These are phyloP conservation scores for Yponomeuta plumbellus DNA, from an alignment of 2,888 invertebrate genomes.

Conservation along the genomic window DNA sequence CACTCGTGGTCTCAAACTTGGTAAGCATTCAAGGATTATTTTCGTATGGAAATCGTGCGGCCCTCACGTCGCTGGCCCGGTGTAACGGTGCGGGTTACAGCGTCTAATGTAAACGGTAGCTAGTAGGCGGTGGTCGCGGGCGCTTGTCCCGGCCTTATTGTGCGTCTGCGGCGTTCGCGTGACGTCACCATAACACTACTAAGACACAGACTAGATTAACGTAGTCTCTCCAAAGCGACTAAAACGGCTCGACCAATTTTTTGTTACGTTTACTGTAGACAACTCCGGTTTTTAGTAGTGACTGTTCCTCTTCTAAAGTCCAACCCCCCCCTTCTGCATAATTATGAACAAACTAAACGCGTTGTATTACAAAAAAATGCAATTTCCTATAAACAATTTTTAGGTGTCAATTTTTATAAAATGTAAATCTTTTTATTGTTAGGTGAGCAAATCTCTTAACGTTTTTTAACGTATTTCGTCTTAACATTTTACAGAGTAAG, in stretches of 20 bases:
- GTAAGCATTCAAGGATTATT: too few species aligned
- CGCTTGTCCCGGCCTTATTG: background rate
- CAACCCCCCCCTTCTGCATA: background rate
- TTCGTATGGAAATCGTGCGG: too few species aligned
- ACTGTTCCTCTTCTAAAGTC: background rate
- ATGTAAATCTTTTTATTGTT: constrained; percentile 1
- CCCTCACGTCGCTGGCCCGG: too few species aligned
- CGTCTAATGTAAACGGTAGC: background rate
- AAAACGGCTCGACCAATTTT: background rate
- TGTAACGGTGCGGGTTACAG: too few species aligned
- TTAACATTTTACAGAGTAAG: constrained; percentile 24
- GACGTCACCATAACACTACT: background rate
- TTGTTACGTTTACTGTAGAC: background rate
- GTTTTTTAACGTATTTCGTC: too few species aligned
- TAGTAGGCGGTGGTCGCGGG: background rate
- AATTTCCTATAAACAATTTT: constrained; percentile 13
- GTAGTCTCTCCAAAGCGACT: background rate
- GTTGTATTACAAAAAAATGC: background rate
- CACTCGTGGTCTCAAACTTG: too few species aligned
- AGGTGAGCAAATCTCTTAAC: constrained; percentile 9
- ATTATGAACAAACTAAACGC: constrained; percentile 2
- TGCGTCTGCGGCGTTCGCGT: background rate
- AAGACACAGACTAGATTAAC: constrained; percentile 2
- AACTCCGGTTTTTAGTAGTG: background rate
- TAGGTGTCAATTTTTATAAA: constrained; percentile 15